Conservation (phyloP, 2,888 invertebrate species). For the Andrena marginata region DNA sequence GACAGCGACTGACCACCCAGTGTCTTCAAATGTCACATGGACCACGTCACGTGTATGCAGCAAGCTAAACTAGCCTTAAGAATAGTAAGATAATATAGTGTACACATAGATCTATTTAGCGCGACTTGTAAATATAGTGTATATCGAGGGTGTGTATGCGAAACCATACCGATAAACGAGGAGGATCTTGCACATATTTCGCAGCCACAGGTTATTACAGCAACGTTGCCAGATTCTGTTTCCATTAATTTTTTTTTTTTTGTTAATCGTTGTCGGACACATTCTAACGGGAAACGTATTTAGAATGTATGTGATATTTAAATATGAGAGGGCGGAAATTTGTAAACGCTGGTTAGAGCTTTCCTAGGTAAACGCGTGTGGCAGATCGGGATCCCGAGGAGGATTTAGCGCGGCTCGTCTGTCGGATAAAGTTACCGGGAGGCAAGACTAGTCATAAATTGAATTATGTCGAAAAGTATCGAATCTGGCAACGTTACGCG, state of each 20-base stretch:
- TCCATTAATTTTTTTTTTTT: conserved; percentile 27
- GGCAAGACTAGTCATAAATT: conserved; percentile 55
- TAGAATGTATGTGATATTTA: conserved; percentile 49
- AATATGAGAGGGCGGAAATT: conserved; percentile 42
- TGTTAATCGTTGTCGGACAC: conserved; percentile 52
- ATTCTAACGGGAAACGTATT: conserved; percentile 45
- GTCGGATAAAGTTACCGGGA: conserved; percentile 66
- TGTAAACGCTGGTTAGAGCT: conserved; percentile 59
- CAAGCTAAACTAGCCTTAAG: conserved; percentile 83
- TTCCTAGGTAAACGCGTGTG: conserved; percentile 58
- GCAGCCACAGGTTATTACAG: conserved; percentile 47
- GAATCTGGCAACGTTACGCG: conserved; percentile 69
- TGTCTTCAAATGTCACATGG: conserved; percentile 83
- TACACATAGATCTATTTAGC: conserved; percentile 73
- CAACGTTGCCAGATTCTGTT: conserved; percentile 70
- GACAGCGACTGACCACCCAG: conserved; percentile 94
- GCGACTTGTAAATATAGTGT: conserved; percentile 75
- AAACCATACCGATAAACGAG: conserved; percentile 57
- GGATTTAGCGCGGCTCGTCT: conserved; percentile 39
- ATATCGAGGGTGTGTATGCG: conserved; percentile 64
- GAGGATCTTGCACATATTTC: conserved; percentile 64
- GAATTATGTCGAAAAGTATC: conserved; percentile 52
- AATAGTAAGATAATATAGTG: conserved; percentile 82
- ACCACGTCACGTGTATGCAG: conserved; percentile 82
- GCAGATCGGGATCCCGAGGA: conserved; percentile 47